Percentiles rank a stretch among this genome's conserved stretches.
Conservation (phyloP, 2,888 invertebrate genomes). For the Mechanitis messenoides region DNA sequence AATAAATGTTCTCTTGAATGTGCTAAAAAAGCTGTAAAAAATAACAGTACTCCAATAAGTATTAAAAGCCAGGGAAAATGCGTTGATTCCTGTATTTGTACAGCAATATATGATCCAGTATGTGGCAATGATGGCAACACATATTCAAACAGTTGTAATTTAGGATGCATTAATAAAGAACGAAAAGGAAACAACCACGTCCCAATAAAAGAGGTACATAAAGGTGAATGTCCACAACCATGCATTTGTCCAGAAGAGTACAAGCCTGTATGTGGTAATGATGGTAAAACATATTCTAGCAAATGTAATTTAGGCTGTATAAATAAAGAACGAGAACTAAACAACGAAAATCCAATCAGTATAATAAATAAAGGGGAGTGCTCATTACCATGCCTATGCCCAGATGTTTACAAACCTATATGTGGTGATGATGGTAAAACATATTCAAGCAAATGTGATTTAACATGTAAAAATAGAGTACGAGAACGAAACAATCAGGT, state of each 20-base stretch:
- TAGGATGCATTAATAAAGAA: constrained; percentile 25
- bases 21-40: constrained; percentile 8
- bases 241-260: constrained; percentile 22
- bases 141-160: constrained; percentile 31
- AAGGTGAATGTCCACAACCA: constrained; percentile 20
- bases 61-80: constrained; percentile 20
- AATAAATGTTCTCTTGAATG: constrained; percentile 22
- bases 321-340: neutral
- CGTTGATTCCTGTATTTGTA: constrained; percentile 13
- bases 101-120: constrained; percentile 24
- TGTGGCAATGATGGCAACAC: constrained; percentile 36
- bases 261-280: no score
- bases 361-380: constrained; percentile 17
- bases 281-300: no score
- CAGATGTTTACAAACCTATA: constrained; percentile 24
- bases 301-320: no score
- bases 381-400: constrained; percentile 14
- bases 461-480: constrained; percentile 26
- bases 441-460: constrained; percentile 31
- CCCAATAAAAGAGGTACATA: constrained; percentile 8
- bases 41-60: constrained; percentile 12
- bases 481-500: constrained; percentile 4
- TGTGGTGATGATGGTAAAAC: constrained; percentile 36
- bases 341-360: constrained; percentile 5
- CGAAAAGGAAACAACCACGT: constrained; percentile 4